phyloP scores from a whole-genome alignment of 2,888 invertebrate species.

The Acrobasis repandana region DNA sequence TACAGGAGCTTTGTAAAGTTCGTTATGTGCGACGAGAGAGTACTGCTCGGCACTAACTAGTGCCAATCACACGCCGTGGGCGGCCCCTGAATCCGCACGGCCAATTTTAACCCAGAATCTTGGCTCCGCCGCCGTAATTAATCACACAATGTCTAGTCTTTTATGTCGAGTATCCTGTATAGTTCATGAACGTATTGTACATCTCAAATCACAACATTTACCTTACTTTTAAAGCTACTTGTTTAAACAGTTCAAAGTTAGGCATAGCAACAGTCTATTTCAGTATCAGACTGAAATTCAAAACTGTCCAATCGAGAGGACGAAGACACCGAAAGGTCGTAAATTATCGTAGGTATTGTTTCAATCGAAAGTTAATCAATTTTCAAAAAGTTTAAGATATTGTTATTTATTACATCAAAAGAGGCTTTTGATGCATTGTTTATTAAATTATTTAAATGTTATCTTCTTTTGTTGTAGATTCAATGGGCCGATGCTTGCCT shows the following conservation, averaged over 20 bases:
- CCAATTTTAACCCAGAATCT: conserved; percentile 72
- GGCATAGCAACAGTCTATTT: conserved; percentile 13
- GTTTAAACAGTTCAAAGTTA: not conserved
- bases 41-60: not conserved
- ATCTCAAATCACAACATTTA: conserved; percentile 1
- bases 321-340: not conserved
- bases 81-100: conserved; percentile 60
- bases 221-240: not conserved
- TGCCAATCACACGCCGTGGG: conserved; percentile 40
- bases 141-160: conserved; percentile 60
- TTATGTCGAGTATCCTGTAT: conserved; percentile 40
- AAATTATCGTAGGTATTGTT: not conserved
- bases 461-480: conserved; percentile 72
- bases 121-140: conserved; percentile 66
- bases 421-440: not conserved
- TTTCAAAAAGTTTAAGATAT: not conserved
- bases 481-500: conserved; percentile 91
- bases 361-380: conserved; percentile 1
- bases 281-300: not conserved
- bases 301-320: not conserved
- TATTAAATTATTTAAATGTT: conserved; percentile 10
- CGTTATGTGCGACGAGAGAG: not conserved
- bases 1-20: not conserved
- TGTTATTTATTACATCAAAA: not conserved
- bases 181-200: conserved; percentile 23